phyloP scores from a whole-genome alignment of 2,888 invertebrate species.

The Agonopterix alstromeriana region DNA sequence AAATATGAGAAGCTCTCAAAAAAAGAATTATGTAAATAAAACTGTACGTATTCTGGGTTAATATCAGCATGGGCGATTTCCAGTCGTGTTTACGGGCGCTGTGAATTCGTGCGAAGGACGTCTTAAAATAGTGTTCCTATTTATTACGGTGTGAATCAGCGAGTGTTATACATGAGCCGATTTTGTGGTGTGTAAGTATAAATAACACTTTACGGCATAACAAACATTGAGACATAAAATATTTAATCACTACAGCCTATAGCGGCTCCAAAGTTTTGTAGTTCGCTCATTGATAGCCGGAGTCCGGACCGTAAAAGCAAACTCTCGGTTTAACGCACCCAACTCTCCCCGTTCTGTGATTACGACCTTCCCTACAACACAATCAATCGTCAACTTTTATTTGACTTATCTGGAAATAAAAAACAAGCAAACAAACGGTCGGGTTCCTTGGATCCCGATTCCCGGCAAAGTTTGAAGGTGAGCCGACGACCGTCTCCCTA shows the following conservation, averaged over 20 bases:
- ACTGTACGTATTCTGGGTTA: constrained; percentile 39
- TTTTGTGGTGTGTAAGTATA: constrained; percentile 18
- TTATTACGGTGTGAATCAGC: constrained; percentile 55
- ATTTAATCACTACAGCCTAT: constrained; percentile 25
- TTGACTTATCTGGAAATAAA: constrained; percentile 66
- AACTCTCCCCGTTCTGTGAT: constrained; percentile 46
- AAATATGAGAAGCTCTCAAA: constrained; percentile 25
- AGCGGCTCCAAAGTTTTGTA: constrained; percentile 38
- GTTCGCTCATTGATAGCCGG: constrained; percentile 30
- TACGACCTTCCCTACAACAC: constrained; percentile 54
- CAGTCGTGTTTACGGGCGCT: constrained; percentile 53
- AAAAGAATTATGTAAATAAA: constrained; percentile 39
- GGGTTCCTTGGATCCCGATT: constrained; percentile 46
- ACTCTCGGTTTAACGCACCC: constrained; percentile 46
- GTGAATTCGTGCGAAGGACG: constrained; percentile 66
- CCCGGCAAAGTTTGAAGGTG: constrained; percentile 65
- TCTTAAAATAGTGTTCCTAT: constrained; percentile 63
- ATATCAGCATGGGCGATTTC: constrained; percentile 51
- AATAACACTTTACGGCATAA: constrained; percentile 28
- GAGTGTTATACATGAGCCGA: constrained; percentile 25
- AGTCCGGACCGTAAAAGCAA: constrained; percentile 35
- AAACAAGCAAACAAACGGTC: constrained; percentile 64
- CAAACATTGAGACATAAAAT: constrained; percentile 30
- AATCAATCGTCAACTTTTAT: constrained; percentile 75
- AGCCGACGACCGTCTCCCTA: constrained; percentile 66